Conservation (phyloP, 2,113 vertebrate genomes). For the Channa maculata region DNA sequence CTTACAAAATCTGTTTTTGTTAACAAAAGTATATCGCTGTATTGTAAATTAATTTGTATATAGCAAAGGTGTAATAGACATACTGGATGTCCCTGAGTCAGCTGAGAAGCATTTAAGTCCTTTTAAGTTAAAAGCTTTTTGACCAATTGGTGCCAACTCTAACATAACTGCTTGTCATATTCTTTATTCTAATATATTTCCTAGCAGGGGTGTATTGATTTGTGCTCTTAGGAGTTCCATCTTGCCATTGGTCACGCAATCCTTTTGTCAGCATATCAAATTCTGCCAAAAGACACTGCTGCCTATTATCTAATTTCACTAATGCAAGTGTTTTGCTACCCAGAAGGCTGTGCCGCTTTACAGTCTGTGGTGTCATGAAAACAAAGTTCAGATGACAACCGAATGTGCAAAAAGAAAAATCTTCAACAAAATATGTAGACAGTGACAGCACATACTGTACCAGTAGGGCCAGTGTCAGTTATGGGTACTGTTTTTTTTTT, state of each 20-base stretch:
- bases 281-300: conserved; percentile 53
- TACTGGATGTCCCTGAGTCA: conserved; percentile 20
- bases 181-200: conserved; percentile 36
- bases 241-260: conserved; percentile 27
- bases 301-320: conserved; percentile 68
- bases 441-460: conserved; percentile 4
- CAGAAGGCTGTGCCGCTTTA: conserved; percentile 6
- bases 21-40: background rate
- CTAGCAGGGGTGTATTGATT: conserved; percentile 57
- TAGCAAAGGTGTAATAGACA: background rate
- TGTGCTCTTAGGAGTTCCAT: conserved; percentile 34
- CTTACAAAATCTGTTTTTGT: conserved; percentile 9
- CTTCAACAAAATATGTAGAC: background rate
- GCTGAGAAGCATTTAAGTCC: conserved; percentile 4
- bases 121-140: conserved; percentile 28
- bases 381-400: conserved; percentile 21
- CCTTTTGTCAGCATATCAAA: conserved; percentile 70
- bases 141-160: conserved; percentile 1
- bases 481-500: background rate
- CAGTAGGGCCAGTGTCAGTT: background rate
- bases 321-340: conserved; percentile 48
- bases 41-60: background rate
- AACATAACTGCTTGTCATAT: conserved; percentile 46
- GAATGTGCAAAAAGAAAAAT: background rate
- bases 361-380: conserved; percentile 25